A percentile compares a stretch with the other conserved stretches of the same genome.
Conservation (phyloP, 2,797 vertebrate genomes). For the Choloepus didactylus region DNA sequence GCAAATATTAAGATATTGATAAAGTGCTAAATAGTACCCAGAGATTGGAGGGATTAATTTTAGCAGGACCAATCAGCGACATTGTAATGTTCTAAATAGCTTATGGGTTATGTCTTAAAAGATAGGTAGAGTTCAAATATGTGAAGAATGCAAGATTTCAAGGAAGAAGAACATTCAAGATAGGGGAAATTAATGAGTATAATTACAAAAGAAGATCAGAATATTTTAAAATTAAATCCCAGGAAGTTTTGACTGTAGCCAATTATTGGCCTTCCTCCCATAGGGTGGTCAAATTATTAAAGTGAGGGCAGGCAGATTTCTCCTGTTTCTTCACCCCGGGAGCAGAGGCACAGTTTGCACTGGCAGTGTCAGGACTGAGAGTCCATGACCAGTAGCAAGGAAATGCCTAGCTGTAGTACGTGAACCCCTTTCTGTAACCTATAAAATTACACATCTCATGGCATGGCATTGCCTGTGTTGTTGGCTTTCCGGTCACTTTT, state of each 20-base stretch:
- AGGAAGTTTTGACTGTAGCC: background rate
- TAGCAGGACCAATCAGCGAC: background rate
- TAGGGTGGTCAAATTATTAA: background rate
- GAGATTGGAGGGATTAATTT: background rate
- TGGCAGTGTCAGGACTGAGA: background rate
- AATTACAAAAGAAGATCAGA: background rate
- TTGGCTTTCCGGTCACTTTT: background rate
- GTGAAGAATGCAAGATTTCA: background rate
- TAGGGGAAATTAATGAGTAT: background rate
- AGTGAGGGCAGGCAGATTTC: background rate
- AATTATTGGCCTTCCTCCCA: background rate
- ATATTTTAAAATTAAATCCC: background rate
- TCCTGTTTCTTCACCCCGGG: background rate
- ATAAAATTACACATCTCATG: background rate
- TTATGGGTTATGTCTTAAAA: background rate
- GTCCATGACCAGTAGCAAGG: background rate
- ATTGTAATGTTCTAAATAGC: background rate
- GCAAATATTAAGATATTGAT: slow-evolving; percentile 59
- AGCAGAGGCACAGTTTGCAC: background rate
- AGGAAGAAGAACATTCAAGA: background rate
- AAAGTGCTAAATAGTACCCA: slow-evolving; percentile 44
- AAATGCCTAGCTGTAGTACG: background rate
- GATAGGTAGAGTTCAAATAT: background rate
- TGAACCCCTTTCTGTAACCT: background rate
- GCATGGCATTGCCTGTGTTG: background rate